phyloP scores from a whole-genome alignment of 2,797 vertebrate species.

The Trematomus bernacchii region DNA sequence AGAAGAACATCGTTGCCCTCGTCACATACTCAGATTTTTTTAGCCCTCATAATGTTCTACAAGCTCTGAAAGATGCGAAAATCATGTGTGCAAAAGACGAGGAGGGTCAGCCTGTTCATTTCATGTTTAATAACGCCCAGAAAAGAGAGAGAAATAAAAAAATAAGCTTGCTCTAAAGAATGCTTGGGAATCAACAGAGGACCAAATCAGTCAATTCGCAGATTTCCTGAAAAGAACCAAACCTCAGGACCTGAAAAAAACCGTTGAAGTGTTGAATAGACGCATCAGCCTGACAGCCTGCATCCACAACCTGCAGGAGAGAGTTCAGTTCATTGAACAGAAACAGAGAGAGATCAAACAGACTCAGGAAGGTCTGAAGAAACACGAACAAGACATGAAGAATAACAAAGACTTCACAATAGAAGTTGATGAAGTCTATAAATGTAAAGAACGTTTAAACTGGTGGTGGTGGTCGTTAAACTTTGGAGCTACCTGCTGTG shows the following conservation, averaged over 20 bases:
- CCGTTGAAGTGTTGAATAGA: background rate
- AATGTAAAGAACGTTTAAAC: too few relatives aligned
- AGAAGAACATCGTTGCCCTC: slow-evolving; percentile 8
- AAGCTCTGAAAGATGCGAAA: background rate
- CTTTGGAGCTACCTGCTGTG: too few relatives aligned
- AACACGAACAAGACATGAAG: background rate
- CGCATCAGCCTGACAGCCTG: too few relatives aligned
- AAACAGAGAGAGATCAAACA: background rate
- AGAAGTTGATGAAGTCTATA: too few relatives aligned
- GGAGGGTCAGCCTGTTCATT: too few relatives aligned
- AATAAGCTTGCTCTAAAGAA: too few relatives aligned
- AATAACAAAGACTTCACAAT: background rate
- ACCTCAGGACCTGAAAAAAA: background rate
- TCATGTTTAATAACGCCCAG: slow-evolving; percentile 20
- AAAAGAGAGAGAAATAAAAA: background rate
- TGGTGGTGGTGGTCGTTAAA: too few relatives aligned
- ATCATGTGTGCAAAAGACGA: background rate
- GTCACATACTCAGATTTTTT: background rate
- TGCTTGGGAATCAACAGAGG: background rate
- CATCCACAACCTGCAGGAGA: slow-evolving; percentile 15
- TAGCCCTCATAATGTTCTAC: background rate
- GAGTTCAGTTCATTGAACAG: background rate
- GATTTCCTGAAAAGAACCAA: background rate
- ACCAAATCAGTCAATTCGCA: rapidly evolving
- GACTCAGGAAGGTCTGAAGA: background rate